These are phyloP conservation scores for Malacoctenus gilli DNA, from an alignment of 2,797 vertebrate genomes.

Conservation along the genomic window DNA sequence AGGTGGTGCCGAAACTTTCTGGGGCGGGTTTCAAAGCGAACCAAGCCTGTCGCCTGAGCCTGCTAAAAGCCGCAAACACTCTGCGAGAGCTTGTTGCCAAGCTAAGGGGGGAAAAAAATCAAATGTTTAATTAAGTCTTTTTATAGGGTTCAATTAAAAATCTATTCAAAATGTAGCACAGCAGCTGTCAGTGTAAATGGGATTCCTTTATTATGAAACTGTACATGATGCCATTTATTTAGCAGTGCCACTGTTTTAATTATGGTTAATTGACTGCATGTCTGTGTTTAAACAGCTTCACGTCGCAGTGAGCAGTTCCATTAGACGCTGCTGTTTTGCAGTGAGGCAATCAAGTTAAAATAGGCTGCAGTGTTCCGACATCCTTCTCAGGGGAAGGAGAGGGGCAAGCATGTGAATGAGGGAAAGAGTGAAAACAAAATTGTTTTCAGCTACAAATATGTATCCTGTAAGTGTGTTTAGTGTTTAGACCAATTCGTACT, in stretches of 20 bases:
- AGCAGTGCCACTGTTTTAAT: constrained; percentile 47
- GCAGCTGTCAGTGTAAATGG: constrained; percentile 48
- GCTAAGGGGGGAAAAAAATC: background rate
- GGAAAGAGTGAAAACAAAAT: background rate
- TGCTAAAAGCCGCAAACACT: constrained; percentile 24
- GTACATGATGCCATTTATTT: constrained; percentile 44
- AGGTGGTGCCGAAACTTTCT: constrained; percentile 30
- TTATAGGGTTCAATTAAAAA: constrained; percentile 51
- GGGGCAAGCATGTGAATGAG: constrained; percentile 8
- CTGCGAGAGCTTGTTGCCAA: constrained; percentile 20
- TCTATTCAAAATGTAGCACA: constrained; percentile 47
- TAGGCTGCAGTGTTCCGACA: constrained; percentile 17
- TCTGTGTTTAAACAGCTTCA: constrained; percentile 37
- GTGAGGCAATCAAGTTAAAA: constrained; percentile 18
- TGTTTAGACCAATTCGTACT: background rate
- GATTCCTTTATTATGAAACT: constrained; percentile 43
- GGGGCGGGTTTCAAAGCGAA: constrained; percentile 3
- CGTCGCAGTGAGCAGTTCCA: constrained; percentile 23
- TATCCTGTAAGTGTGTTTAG: background rate
- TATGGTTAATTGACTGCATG: constrained; percentile 47
- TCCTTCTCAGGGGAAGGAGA: constrained; percentile 1
- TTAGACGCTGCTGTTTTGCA: constrained; percentile 28
- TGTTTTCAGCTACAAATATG: constrained; percentile 13
- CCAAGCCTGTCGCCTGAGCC: constrained; percentile 21
- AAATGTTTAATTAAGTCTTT: constrained; percentile 28